Evolutionary conservation across 92 coral and sea anemone genomes (phyloP).

Genomic region (Epizoanthus rinbou): DNA sequence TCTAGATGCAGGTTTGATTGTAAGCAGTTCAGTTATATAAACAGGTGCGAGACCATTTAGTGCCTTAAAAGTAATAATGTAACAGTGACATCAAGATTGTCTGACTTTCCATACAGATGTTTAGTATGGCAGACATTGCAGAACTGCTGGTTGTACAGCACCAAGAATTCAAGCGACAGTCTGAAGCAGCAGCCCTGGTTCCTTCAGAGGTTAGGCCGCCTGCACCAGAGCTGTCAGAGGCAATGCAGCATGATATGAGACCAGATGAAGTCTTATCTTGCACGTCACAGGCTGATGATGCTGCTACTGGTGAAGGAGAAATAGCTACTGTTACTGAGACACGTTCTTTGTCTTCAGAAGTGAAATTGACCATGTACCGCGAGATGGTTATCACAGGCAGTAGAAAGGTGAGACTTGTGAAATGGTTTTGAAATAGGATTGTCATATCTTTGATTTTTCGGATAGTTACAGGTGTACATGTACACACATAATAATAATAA

Average conservation of each 20-base stretch:
- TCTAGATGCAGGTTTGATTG: too few relatives aligned
- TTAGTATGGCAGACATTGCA: conserved; percentile 38
- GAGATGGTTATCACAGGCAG: conserved; percentile 33
- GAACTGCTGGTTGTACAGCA: conserved; percentile 33
- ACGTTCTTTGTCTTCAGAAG: conserved; percentile 7
- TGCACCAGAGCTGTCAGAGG: neutral
- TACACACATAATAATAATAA: too few relatives aligned
- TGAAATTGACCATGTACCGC: neutral
- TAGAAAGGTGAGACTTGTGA: conserved; percentile 14
- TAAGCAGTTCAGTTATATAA: too few relatives aligned
- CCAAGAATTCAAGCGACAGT: conserved; percentile 20
- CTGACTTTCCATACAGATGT: conserved; percentile 2
- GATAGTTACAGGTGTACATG: too few relatives aligned
- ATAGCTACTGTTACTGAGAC: neutral
- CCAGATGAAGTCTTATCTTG: neutral
- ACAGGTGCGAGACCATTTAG: too few relatives aligned
- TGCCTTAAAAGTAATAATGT: too few relatives aligned
- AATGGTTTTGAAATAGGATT: too few relatives aligned
- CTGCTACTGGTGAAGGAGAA: neutral
- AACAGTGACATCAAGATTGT: too few relatives aligned
- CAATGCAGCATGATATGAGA: neutral
- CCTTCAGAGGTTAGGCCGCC: neutral
- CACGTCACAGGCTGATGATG: neutral
- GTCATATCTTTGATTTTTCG: too few relatives aligned
- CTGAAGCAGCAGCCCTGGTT: neutral